phyloP scores from a whole-genome alignment of 2,797 vertebrate genomes.

The Mycteria americana region DNA sequence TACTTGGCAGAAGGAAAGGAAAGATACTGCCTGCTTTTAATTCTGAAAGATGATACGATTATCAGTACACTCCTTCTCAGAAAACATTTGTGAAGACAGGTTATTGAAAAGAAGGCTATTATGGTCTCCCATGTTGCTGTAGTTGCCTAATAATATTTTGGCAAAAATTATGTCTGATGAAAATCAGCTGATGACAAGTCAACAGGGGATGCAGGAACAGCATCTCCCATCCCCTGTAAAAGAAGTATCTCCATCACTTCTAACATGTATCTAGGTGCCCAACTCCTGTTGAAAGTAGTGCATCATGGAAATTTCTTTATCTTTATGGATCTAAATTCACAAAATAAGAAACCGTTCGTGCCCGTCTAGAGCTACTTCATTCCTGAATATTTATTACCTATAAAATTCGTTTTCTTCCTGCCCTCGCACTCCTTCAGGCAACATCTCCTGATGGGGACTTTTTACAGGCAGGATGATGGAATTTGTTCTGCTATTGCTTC shows the following conservation, averaged over 20 bases:
- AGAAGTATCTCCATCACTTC: neutral
- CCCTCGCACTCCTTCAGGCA: neutral
- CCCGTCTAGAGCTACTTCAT: neutral
- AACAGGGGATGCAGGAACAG: neutral
- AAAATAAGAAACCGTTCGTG: neutral
- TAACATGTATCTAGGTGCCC: neutral
- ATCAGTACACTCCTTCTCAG: neutral
- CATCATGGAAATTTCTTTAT: neutral
- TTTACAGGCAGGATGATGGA: neutral
- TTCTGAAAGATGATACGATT: neutral
- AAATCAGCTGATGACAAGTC: neutral
- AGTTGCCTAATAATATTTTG: neutral
- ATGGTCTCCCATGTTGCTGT: neutral
- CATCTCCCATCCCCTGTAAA: neutral
- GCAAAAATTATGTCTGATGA: neutral
- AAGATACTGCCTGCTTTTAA: conserved; percentile 4
- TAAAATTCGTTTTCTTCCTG: neutral
- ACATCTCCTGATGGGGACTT: neutral
- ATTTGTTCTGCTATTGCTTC: neutral
- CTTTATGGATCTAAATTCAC: neutral
- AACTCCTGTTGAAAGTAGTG: neutral
- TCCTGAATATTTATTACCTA: neutral
- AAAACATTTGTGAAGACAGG: neutral
- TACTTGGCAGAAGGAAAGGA: neutral
- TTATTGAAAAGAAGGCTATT: neutral